Conservation (phyloP, 2,113 vertebrate species). For the Tenrec ecaudatus region DNA sequence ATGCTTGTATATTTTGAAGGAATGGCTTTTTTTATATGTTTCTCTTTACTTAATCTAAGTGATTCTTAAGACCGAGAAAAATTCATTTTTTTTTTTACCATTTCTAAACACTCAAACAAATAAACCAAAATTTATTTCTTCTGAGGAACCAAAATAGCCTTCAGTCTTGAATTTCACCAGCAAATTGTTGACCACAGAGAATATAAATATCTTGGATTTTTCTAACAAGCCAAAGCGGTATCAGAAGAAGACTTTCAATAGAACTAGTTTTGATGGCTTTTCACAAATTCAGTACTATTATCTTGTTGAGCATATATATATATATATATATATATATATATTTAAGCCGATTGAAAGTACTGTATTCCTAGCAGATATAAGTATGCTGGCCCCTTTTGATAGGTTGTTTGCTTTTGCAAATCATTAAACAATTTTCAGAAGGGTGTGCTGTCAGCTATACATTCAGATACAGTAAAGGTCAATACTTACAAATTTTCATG, state of each 20-base stretch:
- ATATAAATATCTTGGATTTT: not conserved
- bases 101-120: slow-evolving; percentile 32
- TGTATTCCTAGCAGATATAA: not conserved
- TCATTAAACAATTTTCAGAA: slow-evolving; percentile 62
- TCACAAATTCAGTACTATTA: not conserved
- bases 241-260: not conserved
- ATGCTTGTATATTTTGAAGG: slow-evolving; percentile 56
- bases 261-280: not conserved
- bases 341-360: not conserved
- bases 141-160: not conserved
- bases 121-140: slow-evolving; percentile 9
- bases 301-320: slow-evolving; percentile 10
- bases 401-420: slow-evolving; percentile 43
- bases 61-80: slow-evolving; percentile 55
- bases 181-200: not conserved
- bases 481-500: slow-evolving; percentile 65
- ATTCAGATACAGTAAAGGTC: slow-evolving; percentile 53
- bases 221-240: not conserved
- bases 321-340: not conserved
- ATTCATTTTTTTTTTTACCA: not conserved
- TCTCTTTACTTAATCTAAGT: slow-evolving; percentile 57
- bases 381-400: slow-evolving; percentile 39
- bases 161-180: slow-evolving; percentile 40
- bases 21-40: slow-evolving; percentile 47
- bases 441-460: not conserved